Evolutionary conservation across 2,797 vertebrate genomes (phyloP).

Genomic region (Sarcoramphus papa): DNA sequence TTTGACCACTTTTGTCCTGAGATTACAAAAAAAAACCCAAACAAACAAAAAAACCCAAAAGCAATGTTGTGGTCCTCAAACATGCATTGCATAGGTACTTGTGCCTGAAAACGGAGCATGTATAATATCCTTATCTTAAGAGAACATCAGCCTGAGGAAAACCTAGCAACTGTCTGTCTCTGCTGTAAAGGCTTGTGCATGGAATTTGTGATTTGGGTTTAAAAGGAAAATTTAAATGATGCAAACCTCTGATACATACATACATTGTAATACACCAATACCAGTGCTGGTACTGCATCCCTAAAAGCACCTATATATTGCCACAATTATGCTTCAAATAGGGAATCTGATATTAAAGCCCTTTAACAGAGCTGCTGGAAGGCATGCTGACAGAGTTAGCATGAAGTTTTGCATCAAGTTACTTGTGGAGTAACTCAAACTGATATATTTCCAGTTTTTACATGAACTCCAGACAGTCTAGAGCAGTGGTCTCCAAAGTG

Average conservation of each 20-base stretch:
- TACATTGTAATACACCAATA: neutral
- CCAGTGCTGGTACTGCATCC: neutral
- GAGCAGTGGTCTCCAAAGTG: neutral
- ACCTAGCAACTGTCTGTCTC: neutral
- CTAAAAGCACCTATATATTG: neutral
- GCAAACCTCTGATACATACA: neutral
- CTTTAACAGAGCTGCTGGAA: neutral
- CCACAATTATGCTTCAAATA: neutral
- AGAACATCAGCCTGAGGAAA: neutral
- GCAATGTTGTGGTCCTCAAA: neutral
- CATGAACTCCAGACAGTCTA: neutral
- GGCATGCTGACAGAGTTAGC: too few species aligned
- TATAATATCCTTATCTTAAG: neutral
- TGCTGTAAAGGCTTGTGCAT: neutral
- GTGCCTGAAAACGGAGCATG: neutral
- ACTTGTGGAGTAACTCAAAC: neutral
- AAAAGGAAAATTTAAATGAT: neutral
- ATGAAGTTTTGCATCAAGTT: neutral
- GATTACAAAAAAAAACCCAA: neutral
- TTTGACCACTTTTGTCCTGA: neutral
- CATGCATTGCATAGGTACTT: too few species aligned
- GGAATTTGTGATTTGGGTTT: neutral
- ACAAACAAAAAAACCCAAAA: neutral
- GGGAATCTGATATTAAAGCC: neutral
- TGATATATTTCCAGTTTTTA: neutral